phyloP scores from a whole-genome alignment of 2,888 invertebrate species.

The Lymantria dispar region DNA sequence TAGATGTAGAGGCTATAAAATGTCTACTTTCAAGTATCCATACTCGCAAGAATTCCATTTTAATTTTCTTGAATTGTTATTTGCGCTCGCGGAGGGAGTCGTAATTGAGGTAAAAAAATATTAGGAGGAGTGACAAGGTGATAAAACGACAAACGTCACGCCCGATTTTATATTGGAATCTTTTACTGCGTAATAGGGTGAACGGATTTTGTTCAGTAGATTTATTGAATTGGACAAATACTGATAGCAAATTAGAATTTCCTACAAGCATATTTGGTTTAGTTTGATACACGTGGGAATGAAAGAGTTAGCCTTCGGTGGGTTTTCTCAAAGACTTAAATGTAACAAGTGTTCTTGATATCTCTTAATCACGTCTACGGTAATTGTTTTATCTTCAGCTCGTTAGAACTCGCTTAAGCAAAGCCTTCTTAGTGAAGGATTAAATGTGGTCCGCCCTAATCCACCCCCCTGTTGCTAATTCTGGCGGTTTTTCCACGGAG shows the following conservation, averaged over 20 bases:
- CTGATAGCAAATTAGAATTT: constrained; percentile 36
- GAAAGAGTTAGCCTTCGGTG: constrained; percentile 17
- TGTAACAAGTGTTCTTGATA: constrained; percentile 80
- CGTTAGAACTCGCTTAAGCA: constrained; percentile 83
- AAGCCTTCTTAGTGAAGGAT: constrained; percentile 83
- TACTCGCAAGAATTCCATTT: constrained; percentile 65
- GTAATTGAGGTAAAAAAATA: constrained; percentile 72
- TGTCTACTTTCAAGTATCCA: constrained; percentile 50
- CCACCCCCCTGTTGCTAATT: constrained; percentile 80
- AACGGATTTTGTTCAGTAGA: constrained; percentile 48
- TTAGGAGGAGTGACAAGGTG: constrained; percentile 72
- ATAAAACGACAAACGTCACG: constrained; percentile 74
- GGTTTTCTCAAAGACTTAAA: constrained; percentile 51
- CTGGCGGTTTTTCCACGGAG: constrained; percentile 78
- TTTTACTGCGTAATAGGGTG: constrained; percentile 66
- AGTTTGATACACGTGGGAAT: constrained; percentile 7
- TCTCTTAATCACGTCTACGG: constrained; percentile 79
- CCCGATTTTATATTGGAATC: constrained; percentile 69
- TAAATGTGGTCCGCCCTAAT: constrained; percentile 81
- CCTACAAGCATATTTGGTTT: constrained; percentile 17
- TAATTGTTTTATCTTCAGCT: constrained; percentile 83
- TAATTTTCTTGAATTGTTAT: constrained; percentile 67
- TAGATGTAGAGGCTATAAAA: neutral
- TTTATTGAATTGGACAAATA: constrained; percentile 53
- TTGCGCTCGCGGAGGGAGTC: constrained; percentile 61